Percentiles rank a stretch among this genome's conserved stretches.
Evolutionary conservation across 2,797 vertebrate species (phyloP).

Genomic region (Megaceryle alcyon): DNA sequence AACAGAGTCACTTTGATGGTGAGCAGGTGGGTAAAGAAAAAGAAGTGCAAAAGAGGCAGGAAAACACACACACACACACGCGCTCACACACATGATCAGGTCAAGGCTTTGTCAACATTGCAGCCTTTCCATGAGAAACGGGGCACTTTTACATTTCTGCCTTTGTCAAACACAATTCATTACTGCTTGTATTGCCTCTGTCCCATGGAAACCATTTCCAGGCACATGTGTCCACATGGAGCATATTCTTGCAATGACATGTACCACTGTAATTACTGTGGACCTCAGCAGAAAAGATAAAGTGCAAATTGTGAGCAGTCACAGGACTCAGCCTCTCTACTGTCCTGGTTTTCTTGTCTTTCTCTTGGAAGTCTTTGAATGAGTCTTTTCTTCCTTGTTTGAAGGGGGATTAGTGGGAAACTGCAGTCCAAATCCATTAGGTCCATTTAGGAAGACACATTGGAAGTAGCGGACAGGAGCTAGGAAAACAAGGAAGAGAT

Average conservation of each 20-base stretch:
- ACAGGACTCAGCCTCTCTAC: constrained; percentile 68
- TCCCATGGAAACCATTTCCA: constrained; percentile 18
- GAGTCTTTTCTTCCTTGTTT: constrained; percentile 72
- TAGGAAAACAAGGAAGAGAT: constrained; percentile 66
- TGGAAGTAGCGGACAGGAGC: constrained; percentile 94
- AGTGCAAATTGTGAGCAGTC: constrained; percentile 59
- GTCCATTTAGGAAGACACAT: constrained; percentile 89
- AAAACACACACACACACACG: neutral
- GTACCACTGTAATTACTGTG: constrained; percentile 31
- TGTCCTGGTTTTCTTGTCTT: constrained; percentile 81
- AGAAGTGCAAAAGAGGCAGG: constrained; percentile 19
- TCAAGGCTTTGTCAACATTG: constrained; percentile 34
- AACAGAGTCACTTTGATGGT: constrained; percentile 47
- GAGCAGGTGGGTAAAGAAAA: constrained; percentile 42
- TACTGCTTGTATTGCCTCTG: neutral
- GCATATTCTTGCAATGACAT: constrained; percentile 21
- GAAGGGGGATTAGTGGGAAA: constrained; percentile 80
- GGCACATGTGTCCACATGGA: neutral
- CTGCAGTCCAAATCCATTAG: constrained; percentile 85
- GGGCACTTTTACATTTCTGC: constrained; percentile 34
- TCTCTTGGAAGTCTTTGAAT: constrained; percentile 77
- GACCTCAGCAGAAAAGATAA: constrained; percentile 46
- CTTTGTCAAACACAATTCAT: neutral
- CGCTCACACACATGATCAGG: neutral
- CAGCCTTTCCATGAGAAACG: constrained; percentile 27